A percentile compares a stretch with the other conserved stretches of the same genome.
phyloP scores from a whole-genome alignment of 2,113 vertebrate species.

The Polypterus senegalus region DNA sequence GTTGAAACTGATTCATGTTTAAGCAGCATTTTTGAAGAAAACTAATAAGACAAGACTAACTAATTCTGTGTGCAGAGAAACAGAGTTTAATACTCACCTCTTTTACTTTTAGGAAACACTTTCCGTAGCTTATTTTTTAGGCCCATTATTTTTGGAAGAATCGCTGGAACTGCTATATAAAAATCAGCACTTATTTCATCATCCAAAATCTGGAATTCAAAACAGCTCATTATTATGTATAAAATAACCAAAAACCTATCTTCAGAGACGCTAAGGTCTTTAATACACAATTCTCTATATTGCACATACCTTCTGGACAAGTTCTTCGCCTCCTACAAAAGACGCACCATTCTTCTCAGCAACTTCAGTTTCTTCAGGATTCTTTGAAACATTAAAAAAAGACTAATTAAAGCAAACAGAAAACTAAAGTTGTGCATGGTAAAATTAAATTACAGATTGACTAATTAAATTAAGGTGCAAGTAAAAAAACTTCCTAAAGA shows the following conservation, averaged over 20 bases:
- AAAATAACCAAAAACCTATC: too few relatives aligned
- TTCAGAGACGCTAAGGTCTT: too few relatives aligned
- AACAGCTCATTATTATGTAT: too few relatives aligned
- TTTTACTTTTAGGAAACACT: slow-evolving; percentile 68
- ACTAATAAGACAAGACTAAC: too few relatives aligned
- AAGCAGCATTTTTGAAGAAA: too few relatives aligned
- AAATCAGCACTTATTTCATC: slow-evolving; percentile 73
- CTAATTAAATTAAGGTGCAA: too few relatives aligned
- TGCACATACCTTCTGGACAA: slow-evolving; percentile 63
- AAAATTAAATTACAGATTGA: too few relatives aligned
- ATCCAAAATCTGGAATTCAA: slow-evolving; percentile 62
- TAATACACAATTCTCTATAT: neutral
- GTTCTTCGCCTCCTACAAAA: slow-evolving; percentile 63
- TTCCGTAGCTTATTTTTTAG: slow-evolving; percentile 68
- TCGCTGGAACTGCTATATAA: slow-evolving; percentile 73
- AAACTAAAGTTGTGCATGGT: neutral
- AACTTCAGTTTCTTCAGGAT: slow-evolving; percentile 48
- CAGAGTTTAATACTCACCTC: slow-evolving; percentile 28
- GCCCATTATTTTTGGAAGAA: slow-evolving; percentile 55
- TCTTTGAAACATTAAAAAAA: slow-evolving; percentile 35
- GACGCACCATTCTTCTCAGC: slow-evolving; percentile 63
- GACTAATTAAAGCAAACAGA: too few relatives aligned
- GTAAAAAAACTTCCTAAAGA: too few relatives aligned
- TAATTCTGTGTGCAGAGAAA: too few relatives aligned
- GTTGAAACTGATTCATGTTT: too few relatives aligned